These are phyloP conservation scores for Drosophila flavopinicola DNA, from an alignment of 2,888 invertebrate species.

Conservation along the genomic window DNA sequence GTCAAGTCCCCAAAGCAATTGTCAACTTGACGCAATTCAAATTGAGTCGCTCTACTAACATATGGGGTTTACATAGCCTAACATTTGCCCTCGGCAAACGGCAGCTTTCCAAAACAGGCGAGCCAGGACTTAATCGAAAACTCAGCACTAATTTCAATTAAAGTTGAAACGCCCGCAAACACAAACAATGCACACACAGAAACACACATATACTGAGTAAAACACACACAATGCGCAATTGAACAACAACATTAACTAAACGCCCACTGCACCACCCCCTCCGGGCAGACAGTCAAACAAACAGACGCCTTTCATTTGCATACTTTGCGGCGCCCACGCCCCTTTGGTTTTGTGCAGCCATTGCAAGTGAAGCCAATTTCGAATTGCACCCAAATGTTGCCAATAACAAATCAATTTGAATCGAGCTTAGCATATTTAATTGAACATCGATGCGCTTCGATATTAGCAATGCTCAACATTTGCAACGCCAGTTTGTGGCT, in stretches of 20 bases:
- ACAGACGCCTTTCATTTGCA: constrained; percentile 70
- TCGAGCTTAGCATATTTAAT: constrained; percentile 64
- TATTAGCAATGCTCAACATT: constrained; percentile 10
- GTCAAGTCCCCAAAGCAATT: constrained; percentile 18
- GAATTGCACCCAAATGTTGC: constrained; percentile 53
- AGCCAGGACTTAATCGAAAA: constrained; percentile 60
- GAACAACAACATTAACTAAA: constrained; percentile 68
- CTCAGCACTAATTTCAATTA: constrained; percentile 77
- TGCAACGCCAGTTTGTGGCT: constrained; percentile 9
- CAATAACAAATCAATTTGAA: constrained; percentile 73
- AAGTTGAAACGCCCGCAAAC: constrained; percentile 60
- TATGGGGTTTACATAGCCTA: constrained; percentile 14
- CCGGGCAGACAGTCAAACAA: constrained; percentile 18
- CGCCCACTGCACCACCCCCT: constrained; percentile 18
- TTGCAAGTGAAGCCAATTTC: constrained; percentile 30
- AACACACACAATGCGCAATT: constrained; percentile 59
- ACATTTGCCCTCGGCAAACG: constrained; percentile 32
- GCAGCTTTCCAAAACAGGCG: constrained; percentile 29
- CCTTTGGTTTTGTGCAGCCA: constrained; percentile 6
- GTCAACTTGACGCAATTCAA: constrained; percentile 27
- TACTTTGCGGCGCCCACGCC: constrained; percentile 35
- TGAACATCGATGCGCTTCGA: constrained; percentile 38
- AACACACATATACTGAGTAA: constrained; percentile 4
- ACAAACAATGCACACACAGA: constrained; percentile 17
- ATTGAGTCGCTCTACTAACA: constrained; percentile 16